These are phyloP conservation scores for Acanthiza pusilla DNA, from an alignment of 2,797 vertebrate species.

Conservation along the genomic window DNA sequence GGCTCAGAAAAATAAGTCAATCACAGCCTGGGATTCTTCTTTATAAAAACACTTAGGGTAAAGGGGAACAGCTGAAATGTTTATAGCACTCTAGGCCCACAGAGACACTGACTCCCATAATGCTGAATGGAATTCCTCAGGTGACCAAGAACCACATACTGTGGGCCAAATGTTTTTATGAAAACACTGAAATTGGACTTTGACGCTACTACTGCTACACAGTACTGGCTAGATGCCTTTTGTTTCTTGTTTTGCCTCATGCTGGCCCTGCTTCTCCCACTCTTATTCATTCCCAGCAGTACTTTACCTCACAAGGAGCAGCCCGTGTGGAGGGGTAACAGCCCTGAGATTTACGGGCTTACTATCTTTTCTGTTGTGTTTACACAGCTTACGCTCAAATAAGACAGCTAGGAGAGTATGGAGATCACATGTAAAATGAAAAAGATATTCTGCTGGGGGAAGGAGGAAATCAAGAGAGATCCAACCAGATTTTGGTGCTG, in stretches of 20 bases:
- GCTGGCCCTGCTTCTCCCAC: neutral
- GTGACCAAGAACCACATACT: neutral
- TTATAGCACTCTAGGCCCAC: neutral
- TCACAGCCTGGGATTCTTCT: neutral
- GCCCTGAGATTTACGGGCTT: neutral
- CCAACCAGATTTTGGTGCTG: neutral
- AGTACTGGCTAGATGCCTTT: neutral
- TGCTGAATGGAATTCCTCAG: neutral
- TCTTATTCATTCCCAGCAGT: neutral
- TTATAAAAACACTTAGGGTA: neutral
- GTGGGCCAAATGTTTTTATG: neutral
- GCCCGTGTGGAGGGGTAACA: neutral
- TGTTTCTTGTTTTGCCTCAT: neutral
- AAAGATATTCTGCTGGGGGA: neutral
- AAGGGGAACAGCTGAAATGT: neutral
- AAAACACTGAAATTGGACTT: neutral
- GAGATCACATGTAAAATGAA: neutral
- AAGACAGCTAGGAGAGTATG: neutral
- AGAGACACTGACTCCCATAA: neutral
- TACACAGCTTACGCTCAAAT: neutral
- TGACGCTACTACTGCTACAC: neutral
- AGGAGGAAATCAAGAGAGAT: neutral
- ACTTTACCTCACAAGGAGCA: slow-evolving; percentile 22
- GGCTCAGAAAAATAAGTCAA: neutral
- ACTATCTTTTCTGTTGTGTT: neutral